A percentile compares a stretch with the other conserved stretches of the same genome.
These are phyloP conservation scores for Eurystomus gularis DNA, from an alignment of 2,113 vertebrate genomes.

Conservation along the genomic window DNA sequence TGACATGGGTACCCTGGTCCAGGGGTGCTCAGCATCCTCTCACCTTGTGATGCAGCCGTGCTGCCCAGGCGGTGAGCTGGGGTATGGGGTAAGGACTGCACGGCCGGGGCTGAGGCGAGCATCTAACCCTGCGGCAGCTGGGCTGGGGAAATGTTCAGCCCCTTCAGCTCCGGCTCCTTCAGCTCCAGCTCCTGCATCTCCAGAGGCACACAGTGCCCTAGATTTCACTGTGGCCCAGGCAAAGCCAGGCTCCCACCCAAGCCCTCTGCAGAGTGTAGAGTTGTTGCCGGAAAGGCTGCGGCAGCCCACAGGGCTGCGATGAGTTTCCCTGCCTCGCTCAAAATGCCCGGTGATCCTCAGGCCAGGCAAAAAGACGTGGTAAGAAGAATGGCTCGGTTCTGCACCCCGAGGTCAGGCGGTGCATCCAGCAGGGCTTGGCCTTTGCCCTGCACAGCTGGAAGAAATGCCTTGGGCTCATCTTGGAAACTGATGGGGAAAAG, in stretches of 20 bases:
- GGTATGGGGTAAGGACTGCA: not conserved
- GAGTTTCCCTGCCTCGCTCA: not conserved
- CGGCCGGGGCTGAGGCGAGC: fast-evolving
- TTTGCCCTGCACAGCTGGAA: not conserved
- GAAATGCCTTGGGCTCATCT: not conserved
- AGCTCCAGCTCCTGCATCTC: not conserved
- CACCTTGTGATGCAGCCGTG: fast-evolving
- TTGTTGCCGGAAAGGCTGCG: not conserved
- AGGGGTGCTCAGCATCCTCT: not conserved
- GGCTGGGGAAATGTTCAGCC: not conserved
- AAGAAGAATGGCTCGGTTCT: not conserved
- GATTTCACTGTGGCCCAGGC: not conserved
- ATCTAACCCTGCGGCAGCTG: not conserved
- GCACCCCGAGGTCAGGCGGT: not conserved
- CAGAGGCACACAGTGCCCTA: not conserved
- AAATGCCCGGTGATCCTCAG: not conserved
- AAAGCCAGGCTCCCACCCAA: not conserved
- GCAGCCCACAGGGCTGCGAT: not conserved
- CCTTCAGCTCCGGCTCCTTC: not conserved
- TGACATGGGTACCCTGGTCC: not conserved
- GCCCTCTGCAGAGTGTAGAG: not conserved
- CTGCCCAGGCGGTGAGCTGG: fast-evolving
- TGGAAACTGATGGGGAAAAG: not conserved
- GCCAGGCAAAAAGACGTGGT: not conserved
- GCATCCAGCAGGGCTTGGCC: fast-evolving